Conservation (phyloP, 2,113 vertebrate species). For the Perca schrenkii region DNA sequence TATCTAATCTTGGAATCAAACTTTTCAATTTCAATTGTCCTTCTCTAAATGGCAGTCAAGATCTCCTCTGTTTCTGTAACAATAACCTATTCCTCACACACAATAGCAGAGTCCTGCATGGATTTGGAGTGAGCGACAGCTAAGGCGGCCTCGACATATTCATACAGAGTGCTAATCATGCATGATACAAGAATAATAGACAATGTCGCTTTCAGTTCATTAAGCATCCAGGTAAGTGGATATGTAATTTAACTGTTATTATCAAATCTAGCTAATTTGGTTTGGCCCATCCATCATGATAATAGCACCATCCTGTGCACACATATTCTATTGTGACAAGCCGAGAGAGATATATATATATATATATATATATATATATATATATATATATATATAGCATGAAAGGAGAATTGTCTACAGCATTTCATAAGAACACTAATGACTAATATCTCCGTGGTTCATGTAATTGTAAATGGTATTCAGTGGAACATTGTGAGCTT, state of each 20-base stretch:
- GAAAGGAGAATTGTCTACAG: slow-evolving; percentile 13
- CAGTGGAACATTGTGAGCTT: neutral
- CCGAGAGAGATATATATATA: slow-evolving; percentile 14
- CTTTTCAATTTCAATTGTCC: slow-evolving; percentile 48
- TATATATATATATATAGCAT: slow-evolving; percentile 24
- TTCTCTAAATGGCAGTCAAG: slow-evolving; percentile 41
- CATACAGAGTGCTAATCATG: slow-evolving; percentile 75
- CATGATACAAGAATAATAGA: slow-evolving; percentile 79
- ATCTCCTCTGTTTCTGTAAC: slow-evolving; percentile 46
- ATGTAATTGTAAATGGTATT: neutral
- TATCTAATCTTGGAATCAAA: slow-evolving; percentile 25
- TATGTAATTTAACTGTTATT: slow-evolving; percentile 78
- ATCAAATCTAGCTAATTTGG: slow-evolving; percentile 75
- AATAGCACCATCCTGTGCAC: slow-evolving; percentile 58
- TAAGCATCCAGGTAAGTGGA: slow-evolving; percentile 80
- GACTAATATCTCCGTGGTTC: neutral
- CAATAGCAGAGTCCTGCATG: slow-evolving; percentile 47
- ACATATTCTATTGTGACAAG: slow-evolving; percentile 60
- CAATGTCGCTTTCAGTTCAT: slow-evolving; percentile 76
- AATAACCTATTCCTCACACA: slow-evolving; percentile 52
- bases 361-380: no score
- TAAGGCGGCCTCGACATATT: slow-evolving; percentile 56
- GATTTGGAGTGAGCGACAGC: slow-evolving; percentile 65
- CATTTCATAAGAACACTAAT: slow-evolving; percentile 11
- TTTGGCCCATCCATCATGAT: slow-evolving; percentile 70